Evolutionary conservation across 2,797 vertebrate species (phyloP).

Genomic region (Cossypha caffra): DNA sequence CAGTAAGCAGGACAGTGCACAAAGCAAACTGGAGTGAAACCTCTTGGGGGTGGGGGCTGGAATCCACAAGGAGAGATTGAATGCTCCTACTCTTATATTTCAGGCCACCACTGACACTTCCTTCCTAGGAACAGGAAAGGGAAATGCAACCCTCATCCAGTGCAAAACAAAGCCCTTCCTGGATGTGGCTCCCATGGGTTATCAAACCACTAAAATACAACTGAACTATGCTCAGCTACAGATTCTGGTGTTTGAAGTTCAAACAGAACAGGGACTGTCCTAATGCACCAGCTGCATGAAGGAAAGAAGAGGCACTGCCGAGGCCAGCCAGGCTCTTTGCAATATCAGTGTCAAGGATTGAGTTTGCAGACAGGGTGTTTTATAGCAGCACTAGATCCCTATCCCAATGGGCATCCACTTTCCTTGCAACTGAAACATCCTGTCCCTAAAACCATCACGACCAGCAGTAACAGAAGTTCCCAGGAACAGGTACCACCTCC

Average conservation of each 20-base stretch:
- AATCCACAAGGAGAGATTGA: neutral
- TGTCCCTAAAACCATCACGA: neutral
- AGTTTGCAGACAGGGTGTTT: neutral
- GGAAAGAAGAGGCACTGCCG: neutral
- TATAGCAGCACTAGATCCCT: neutral
- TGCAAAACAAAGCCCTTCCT: slow-evolving; percentile 3
- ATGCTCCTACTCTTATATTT: neutral
- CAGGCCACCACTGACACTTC: neutral
- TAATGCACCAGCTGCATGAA: fast-evolving
- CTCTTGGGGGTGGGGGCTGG: fast-evolving
- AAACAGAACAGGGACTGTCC: neutral
- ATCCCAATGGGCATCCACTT: neutral
- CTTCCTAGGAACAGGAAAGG: neutral
- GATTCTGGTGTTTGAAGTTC: neutral
- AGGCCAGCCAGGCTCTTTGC: neutral
- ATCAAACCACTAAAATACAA: neutral
- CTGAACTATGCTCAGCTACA: neutral
- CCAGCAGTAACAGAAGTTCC: neutral
- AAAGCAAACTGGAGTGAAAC: neutral
- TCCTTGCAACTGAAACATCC: neutral
- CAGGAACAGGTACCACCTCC: neutral
- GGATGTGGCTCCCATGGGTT: neutral
- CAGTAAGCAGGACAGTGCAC: neutral
- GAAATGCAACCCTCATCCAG: neutral
- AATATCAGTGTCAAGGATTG: neutral